Evolutionary conservation across 2,113 vertebrate species (phyloP), one percentile per base, ranked within the genome.

Genomic region (Phylloscopus whistleri): DNA sequence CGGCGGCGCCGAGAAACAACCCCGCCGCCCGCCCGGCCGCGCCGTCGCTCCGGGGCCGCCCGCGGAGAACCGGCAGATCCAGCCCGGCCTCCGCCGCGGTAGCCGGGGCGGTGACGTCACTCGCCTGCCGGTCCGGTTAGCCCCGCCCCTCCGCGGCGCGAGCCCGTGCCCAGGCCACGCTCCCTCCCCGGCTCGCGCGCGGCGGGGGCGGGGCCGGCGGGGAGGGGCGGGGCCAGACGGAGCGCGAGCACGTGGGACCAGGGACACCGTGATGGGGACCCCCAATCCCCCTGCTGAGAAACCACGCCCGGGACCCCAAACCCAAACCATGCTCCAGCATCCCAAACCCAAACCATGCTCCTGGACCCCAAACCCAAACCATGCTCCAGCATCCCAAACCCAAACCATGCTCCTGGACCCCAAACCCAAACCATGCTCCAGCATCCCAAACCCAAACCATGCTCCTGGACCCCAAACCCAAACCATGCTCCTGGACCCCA

Each of bases 401-500:
- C n/a, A n/a, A n/a, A n/a, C n/a, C n/a, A n/a, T n/a, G n/a, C n/a
- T n/a, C n/a, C n/a, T n/a, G n/a, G n/a, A n/a, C n/a, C n/a, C n/a
- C n/a, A n/a, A n/a, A n/a, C n/a, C n/a, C n/a, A n/a, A 37, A 72
- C 41, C 10, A 0, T 2, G 24, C 23, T 15, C 16, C 11, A 10
- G 20, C 18, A 48, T 18, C 46, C 46, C 21, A 48, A n/a, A n/a
- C n/a, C n/a, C n/a, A n/a, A n/a, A n/a, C n/a, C n/a, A n/a, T n/a
- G n/a, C n/a, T n/a, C n/a, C 39, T 39, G 39, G 18, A 19, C 33
- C 7, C 16, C 37, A 8, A n/a, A n/a, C n/a, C n/a, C n/a, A n/a
- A n/a, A n/a, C n/a, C n/a, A n/a, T n/a, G n/a, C n/a, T n/a, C n/a
- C n/a, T n/a, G n/a, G n/a, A n/a, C n/a, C n/a, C n/a, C n/a, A n/a